Evolutionary conservation across 2,888 invertebrate species (phyloP), one percentile per base, ranked within the genome.

Genomic region (Corbicula japonica): DNA sequence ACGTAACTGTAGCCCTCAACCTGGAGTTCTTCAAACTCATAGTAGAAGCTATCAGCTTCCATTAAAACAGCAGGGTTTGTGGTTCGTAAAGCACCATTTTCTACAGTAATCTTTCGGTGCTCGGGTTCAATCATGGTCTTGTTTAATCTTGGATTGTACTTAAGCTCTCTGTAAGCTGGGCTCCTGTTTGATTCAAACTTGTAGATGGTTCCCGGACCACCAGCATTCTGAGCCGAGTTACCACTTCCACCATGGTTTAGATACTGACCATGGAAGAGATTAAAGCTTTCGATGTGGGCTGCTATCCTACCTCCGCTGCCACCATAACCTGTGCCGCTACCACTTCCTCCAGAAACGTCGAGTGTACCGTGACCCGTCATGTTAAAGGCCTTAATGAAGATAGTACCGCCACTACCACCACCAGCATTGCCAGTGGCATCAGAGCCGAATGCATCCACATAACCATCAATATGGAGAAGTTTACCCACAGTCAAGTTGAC

Each of bases 231-330:
- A 15, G 76, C 60, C n/a, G 38, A 62, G 41, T 60, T 30, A 41
- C 83, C 82, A 10, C 15, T 6, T 6, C 90, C 90, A 12, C 90
- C 90, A 69, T 80, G 77, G 23, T 82, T 76, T 2, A 83, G 62
- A 60, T 89, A 90, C 30, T 74, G 46, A 12, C 90, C 90, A 44
- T 86, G 86, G 82, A 78, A 90, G 21, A 62, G 73, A 68, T 89
- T 90, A 18, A 73, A 63, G 61, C 68, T 85, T 5, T 74, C 85
- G 28, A 90, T 80, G 66, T 86, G 88, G 15, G 83, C 69, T 21
- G 86, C 88, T 38, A 90, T 89, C 66, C 90, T 77, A 1, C 90
- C 90, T 30, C 90, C 90, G 72, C 87, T 85, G 2, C 90, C 90
- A 46, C 86, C 89, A 58, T 74, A 82, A 5, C 87, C 88, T 23